Evolutionary conservation across 37 sponge, comb jelly and placozoan species (phyloP).

Genomic region (Eunapius fragilis): DNA sequence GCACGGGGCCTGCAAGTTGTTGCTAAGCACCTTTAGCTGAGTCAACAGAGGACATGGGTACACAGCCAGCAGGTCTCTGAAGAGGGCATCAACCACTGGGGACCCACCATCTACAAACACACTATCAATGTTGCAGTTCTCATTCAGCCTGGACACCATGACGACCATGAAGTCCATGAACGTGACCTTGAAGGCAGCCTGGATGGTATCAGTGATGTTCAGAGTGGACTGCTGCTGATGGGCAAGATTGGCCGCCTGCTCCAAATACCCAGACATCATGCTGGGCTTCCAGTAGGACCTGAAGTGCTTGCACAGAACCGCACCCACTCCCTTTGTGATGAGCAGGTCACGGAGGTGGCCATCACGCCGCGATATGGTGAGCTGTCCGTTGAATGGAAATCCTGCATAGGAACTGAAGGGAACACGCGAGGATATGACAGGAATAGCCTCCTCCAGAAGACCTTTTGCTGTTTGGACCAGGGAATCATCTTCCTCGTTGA

Average conservation of each 20-base stretch:
- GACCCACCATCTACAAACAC: conserved; percentile 36
- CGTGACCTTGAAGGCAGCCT: conserved; percentile 61
- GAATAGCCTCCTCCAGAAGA: conserved; percentile 57
- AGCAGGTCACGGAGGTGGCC: conserved; percentile 17
- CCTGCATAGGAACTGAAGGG: conserved; percentile 28
- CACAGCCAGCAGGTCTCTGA: conserved; percentile 45
- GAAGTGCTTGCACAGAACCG: conserved; percentile 63
- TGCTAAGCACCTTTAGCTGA: conserved; percentile 62
- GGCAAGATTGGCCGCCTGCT: conserved; percentile 60
- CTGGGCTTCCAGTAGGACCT: conserved; percentile 76
- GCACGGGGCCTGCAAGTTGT: neutral
- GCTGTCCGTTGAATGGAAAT: conserved; percentile 40
- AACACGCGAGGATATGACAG: conserved; percentile 50
- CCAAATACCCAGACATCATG: conserved; percentile 74
- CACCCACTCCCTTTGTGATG: conserved; percentile 65
- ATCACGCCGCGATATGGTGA: conserved; percentile 33
- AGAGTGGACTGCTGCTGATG: conserved; percentile 62
- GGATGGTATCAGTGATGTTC: conserved; percentile 77
- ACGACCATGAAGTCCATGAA: conserved; percentile 84
- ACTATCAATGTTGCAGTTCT: conserved; percentile 74
- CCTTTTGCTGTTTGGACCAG: conserved; percentile 21
- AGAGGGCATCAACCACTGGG: conserved; percentile 31
- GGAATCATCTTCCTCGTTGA: neutral
- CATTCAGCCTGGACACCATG: conserved; percentile 79
- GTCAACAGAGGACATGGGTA: conserved; percentile 61